Evolutionary conservation across 2,888 invertebrate genomes (phyloP).

Genomic region (Sarcophaga variegata): DNA sequence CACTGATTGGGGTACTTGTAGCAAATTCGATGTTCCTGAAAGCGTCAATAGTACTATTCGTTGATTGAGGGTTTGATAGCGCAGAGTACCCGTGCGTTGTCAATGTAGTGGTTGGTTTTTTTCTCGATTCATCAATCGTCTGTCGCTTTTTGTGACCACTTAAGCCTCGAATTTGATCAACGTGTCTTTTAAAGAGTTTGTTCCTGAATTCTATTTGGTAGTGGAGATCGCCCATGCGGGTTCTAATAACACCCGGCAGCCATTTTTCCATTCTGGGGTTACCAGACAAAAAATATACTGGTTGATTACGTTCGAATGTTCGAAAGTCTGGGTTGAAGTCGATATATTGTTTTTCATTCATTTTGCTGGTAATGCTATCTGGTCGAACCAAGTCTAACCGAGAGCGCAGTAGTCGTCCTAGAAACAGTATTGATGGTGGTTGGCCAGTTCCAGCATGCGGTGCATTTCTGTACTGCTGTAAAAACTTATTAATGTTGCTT

Average conservation of each 20-base stretch:
- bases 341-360: constrained; percentile 20
- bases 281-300: constrained; percentile 41
- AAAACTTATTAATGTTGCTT: too few relatives aligned
- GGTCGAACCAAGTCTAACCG: constrained; percentile 59
- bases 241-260: too few relatives aligned
- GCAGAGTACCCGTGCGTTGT: too few relatives aligned
- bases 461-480: too few relatives aligned
- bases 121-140: background rate
- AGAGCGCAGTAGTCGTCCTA: too few relatives aligned
- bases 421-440: too few relatives aligned
- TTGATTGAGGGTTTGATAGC: too few relatives aligned
- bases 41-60: too few relatives aligned
- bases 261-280: constrained; percentile 31
- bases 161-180: background rate
- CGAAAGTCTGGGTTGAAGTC: constrained; percentile 25
- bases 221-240: constrained; percentile 41
- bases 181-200: constrained; percentile 12
- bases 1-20: too few relatives aligned
- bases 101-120: too few relatives aligned
- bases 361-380: constrained; percentile 15
- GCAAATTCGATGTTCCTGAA: too few relatives aligned
- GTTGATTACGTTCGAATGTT: constrained; percentile 15
- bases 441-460: too few relatives aligned
- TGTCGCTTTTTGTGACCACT: background rate
- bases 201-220: constrained; percentile 29